A percentile compares a stretch with the other conserved stretches of the same genome.
phyloP scores from a whole-genome alignment of 2,888 invertebrate species.

The Dioctria linearis region DNA sequence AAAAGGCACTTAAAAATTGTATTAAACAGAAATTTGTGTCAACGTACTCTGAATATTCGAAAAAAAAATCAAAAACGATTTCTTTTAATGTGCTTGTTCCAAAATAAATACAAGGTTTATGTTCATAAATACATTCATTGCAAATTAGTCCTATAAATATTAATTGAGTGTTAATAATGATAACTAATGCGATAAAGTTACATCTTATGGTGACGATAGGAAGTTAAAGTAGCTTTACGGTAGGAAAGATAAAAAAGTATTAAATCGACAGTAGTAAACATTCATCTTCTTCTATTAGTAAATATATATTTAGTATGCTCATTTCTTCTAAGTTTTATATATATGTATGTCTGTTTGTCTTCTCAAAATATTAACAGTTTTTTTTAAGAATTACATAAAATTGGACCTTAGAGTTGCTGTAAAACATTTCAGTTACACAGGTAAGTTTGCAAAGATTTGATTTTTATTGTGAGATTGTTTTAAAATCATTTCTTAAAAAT shows the following conservation, averaged over 20 bases:
- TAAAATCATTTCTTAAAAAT: too few species aligned
- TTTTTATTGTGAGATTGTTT: too few species aligned
- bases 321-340: neutral
- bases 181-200: neutral
- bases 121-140: neutral
- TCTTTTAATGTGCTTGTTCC: neutral
- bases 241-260: conserved; percentile 47
- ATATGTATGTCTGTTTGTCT: conserved; percentile 11
- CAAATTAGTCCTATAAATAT: too few species aligned
- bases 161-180: neutral
- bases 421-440: conserved; percentile 15
- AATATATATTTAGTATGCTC: neutral
- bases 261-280: conserved; percentile 45
- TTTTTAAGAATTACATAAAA: conserved; percentile 31
- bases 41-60: neutral
- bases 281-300: neutral
- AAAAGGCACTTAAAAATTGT: conserved; percentile 50
- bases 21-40: conserved; percentile 6
- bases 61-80: neutral
- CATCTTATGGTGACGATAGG: too few species aligned
- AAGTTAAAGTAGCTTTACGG: neutral
- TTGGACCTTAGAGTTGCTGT: conserved; percentile 46
- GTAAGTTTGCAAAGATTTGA: neutral
- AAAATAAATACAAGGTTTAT: conserved; percentile 20
- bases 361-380: conserved; percentile 36